Percentiles rank a stretch among this genome's conserved stretches.
phyloP scores from a whole-genome alignment of 2,888 invertebrate species.

The Coenonympha arcania region DNA sequence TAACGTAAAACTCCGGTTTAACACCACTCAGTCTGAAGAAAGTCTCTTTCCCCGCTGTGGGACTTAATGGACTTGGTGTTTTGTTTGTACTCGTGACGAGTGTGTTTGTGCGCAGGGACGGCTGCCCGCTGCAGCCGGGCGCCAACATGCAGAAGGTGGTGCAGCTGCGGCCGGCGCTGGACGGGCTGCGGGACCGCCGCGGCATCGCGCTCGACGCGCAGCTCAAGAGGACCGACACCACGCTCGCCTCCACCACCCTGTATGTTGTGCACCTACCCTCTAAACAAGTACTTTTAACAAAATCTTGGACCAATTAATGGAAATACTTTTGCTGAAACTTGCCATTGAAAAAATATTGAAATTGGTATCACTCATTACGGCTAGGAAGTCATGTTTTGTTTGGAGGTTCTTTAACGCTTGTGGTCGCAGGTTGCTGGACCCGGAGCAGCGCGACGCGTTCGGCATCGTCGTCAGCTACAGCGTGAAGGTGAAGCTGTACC shows the following conservation, averaged over 20 bases:
- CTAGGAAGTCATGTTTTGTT: too few relatives aligned
- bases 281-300: too few relatives aligned
- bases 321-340: too few relatives aligned
- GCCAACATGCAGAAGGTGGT: conserved; percentile 91
- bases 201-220: conserved; percentile 95
- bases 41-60: too few relatives aligned
- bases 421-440: conserved; percentile 59
- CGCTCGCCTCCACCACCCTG: conserved; percentile 94
- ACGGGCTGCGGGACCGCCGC: conserved; percentile 85
- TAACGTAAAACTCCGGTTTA: too few relatives aligned
- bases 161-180: conserved; percentile 84
- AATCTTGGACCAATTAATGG: too few relatives aligned
- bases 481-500: conserved; percentile 93
- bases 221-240: conserved; percentile 85
- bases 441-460: conserved; percentile 92
- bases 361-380: too few relatives aligned
- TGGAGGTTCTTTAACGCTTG: too few relatives aligned
- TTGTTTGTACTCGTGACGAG: background rate
- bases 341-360: too few relatives aligned
- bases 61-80: too few relatives aligned
- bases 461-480: conserved; percentile 97
- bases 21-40: too few relatives aligned
- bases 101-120: conserved; percentile 75
- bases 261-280: too few relatives aligned
- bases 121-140: conserved; percentile 90